phyloP scores from a whole-genome alignment of 2,113 vertebrate genomes.

The Poeciliopsis prolifica region DNA sequence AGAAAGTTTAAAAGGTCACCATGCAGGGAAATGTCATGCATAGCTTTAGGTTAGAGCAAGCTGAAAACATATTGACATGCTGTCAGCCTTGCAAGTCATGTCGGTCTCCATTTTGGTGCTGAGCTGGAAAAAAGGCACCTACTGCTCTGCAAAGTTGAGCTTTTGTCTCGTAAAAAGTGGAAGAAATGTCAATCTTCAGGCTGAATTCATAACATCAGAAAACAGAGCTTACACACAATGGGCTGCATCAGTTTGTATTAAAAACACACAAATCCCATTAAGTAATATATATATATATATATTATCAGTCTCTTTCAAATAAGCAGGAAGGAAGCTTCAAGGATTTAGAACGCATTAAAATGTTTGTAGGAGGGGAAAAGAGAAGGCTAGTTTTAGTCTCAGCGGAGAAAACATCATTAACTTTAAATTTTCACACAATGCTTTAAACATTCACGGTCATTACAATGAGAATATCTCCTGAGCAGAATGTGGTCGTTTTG shows the following conservation, averaged over 20 bases:
- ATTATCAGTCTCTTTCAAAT: no score
- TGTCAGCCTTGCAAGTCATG: background rate
- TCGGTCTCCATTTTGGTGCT: background rate
- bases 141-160: background rate
- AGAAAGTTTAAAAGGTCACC: background rate
- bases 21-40: constrained; percentile 2
- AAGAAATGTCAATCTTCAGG: no score
- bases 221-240: no score
- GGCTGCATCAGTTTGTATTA: no score
- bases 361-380: no score
- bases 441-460: background rate
- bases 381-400: background rate
- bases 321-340: no score
- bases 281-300: no score
- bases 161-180: background rate
- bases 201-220: no score
- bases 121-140: background rate
- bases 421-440: background rate
- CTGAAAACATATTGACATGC: constrained; percentile 6
- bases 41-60: constrained; percentile 1
- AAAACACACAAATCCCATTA: no score
- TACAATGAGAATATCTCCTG: background rate
- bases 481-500: background rate
- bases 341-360: no score
- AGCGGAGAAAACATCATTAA: background rate